These are phyloP conservation scores for Smittia sp. DNA, from an alignment of 2,888 invertebrate species.

Conservation along the genomic window DNA sequence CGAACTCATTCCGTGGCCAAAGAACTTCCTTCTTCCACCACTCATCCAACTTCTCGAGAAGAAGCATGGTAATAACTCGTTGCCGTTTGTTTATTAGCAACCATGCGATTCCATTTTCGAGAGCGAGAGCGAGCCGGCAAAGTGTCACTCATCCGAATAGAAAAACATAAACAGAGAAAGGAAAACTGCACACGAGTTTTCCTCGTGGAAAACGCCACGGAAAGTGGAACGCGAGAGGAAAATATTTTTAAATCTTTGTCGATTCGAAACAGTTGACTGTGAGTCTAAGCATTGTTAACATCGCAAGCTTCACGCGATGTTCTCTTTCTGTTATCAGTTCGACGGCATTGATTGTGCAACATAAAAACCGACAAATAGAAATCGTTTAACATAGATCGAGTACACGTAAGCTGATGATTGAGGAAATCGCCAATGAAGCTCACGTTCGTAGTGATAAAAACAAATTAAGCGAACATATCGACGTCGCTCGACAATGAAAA, in stretches of 20 bases:
- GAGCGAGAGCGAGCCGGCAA: neutral
- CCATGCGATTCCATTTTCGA: neutral
- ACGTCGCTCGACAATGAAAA: neutral
- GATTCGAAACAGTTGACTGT: slow-evolving; percentile 31
- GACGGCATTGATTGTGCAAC: neutral
- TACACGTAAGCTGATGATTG: slow-evolving; percentile 22
- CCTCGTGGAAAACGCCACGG: slow-evolving; percentile 10
- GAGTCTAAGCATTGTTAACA: slow-evolving; percentile 34
- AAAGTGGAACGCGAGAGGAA: slow-evolving; percentile 35
- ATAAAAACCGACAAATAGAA: neutral
- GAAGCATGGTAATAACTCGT: slow-evolving; percentile 43
- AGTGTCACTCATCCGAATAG: neutral
- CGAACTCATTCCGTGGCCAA: slow-evolving; percentile 43
- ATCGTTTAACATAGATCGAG: neutral
- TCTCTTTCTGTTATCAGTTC: neutral
- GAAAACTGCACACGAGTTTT: neutral
- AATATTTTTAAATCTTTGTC: slow-evolving; percentile 15
- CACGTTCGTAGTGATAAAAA: neutral
- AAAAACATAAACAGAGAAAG: slow-evolving; percentile 18
- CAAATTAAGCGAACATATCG: neutral
- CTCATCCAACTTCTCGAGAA: slow-evolving; percentile 43
- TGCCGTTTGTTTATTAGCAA: too few relatives aligned
- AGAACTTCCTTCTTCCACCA: slow-evolving; percentile 44
- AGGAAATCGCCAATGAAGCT: slow-evolving; percentile 33
- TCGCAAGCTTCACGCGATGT: too few relatives aligned